Evolutionary conservation across 2,888 invertebrate genomes (phyloP), one percentile per base, ranked within the genome.

Genomic region (Netelia virgata): DNA sequence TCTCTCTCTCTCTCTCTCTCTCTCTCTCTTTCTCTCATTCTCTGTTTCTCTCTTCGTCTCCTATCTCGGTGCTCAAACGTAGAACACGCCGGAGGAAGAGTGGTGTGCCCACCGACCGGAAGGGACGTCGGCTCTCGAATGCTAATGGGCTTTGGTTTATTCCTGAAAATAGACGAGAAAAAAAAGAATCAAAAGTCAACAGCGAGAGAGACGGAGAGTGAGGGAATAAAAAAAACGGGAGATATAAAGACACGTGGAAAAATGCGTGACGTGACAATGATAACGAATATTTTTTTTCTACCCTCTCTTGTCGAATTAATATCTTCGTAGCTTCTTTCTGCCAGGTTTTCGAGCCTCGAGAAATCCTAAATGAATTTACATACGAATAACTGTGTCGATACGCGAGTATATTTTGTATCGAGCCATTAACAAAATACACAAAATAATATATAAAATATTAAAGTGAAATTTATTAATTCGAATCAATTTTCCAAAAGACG

Each of bases 101-200:
- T 20, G 66, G 64, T 57, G 10, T 11, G 66, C 63, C 23, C 68
- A 68, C 59, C 76, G 55, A 81, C 72, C 73, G 84, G 84, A 81
- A 76, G 28, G 64, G 9, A 41, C 11, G 53, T 16, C 18, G 53
- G 23, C 77, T 47, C 53, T 16, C 3, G 64, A 50, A 75, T 79
- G 70, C 79, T 59, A 83, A 83, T 83, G 79, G 70, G 36, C 16
- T 70, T 76, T 61, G 41, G 69, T 81, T 81, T 68, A 61, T 74
- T 69, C 69, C 23, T n/a, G 36, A 23, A 63, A 14, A 50, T 14
- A 20, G 2, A 23, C 8, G 14, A 53, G n/a, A 14, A 63, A 63
- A 18, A 20, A 41, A 16, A 18, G 5, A 18, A 53, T 23, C 16
- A 57, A 47, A 28, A 47, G 41, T 9, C 14, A 41, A 16, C 3